phyloP scores from a whole-genome alignment of 1,140 invertebrate species.

The Triops cancriformis region DNA sequence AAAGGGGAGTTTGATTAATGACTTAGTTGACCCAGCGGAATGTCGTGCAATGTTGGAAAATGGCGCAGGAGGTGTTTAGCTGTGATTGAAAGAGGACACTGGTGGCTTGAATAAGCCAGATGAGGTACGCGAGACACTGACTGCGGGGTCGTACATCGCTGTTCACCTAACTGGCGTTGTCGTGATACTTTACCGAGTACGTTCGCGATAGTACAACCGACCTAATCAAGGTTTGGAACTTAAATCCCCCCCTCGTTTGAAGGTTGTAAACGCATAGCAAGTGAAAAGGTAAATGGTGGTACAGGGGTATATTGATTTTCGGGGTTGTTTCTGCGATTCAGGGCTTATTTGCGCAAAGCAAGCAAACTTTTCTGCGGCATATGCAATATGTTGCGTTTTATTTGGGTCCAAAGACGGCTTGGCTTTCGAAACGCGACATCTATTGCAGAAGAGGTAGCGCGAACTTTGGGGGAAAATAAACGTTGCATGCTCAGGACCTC shows the following conservation, averaged over 20 bases:
- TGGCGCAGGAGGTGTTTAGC: neutral
- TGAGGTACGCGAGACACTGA: neutral
- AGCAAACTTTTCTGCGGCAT: too few relatives aligned
- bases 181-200: too few relatives aligned
- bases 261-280: neutral
- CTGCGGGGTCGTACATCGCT: neutral
- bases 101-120: neutral
- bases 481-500: too few relatives aligned
- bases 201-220: neutral
- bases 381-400: too few relatives aligned
- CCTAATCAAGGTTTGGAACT: neutral
- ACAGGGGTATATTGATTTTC: too few relatives aligned
- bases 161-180: neutral
- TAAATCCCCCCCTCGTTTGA: neutral
- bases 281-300: too few relatives aligned
- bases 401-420: too few relatives aligned
- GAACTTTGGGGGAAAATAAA: too few relatives aligned
- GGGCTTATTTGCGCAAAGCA: too few relatives aligned
- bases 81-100: neutral
- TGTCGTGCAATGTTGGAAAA: neutral
- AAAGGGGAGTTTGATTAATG: neutral
- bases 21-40: neutral
- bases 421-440: too few relatives aligned
- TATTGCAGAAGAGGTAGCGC: too few relatives aligned
- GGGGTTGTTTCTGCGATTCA: too few relatives aligned